Base-by-base conservation (phyloP, 1,140 invertebrate species). In the Odontomachus brunneus region DNA sequence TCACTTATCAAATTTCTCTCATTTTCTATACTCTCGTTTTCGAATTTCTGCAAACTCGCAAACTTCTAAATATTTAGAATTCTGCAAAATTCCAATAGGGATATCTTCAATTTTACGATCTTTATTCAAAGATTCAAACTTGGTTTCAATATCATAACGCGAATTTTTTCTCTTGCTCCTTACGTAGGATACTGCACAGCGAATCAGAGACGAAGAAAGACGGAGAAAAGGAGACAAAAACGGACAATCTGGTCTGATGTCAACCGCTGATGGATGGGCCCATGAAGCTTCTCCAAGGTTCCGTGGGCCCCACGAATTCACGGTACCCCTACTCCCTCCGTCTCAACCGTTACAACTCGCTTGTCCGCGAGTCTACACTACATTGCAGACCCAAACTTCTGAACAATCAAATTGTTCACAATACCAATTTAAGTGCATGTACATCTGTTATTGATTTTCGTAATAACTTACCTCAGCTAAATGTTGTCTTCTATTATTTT, bases 231-330 rank as follows among this genome's bases (percentile, higher is more conserved):
- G 49, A 84, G 86, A 86, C 74, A 91, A 93, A 91, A 92, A 91
- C 89, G 90, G 87, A 92, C 38, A 44, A 71, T 92, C 88, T 84
- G 90, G 89, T 66, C 88, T 86, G 80, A 85, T 93, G 92, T 93
- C 92, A 93, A 66, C 89, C 84, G 88, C 91, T 92, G 92, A 93
- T 91, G 91, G 90, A 93, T 93, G 92, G 91, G 75, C 86, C 89
- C 51, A 81, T 89, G 85, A 86, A 85, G 72, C 86, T 84, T 85
- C 82, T 81, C 87, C 89, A 89, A 87, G 87, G 26, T 82, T 86
- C 80, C 75, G 74, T 62, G 86, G 88, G 67, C 78, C 89, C 75
- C 85, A 88, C 88, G 86, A 91, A 90, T 86, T 84, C 80, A 76
- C 65, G 53, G 59, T 55, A n/a, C 26, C 9, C 17, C 22, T 44